Conservation (phyloP, 2,113 vertebrate species). For the Caracal caracal region DNA sequence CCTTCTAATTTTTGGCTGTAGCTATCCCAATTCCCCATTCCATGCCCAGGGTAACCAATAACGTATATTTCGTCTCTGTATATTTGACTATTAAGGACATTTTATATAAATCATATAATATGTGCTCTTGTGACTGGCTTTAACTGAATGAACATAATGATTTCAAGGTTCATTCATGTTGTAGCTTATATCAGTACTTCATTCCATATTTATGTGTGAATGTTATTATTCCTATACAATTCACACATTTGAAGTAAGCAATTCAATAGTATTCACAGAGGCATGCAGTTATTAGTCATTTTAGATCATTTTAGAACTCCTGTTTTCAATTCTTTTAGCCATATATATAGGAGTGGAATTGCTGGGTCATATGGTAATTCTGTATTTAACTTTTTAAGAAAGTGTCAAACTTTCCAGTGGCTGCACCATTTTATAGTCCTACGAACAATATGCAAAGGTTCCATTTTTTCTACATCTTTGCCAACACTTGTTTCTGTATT, state of each 20-base stretch:
- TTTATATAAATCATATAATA: not conserved
- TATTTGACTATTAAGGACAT: not conserved
- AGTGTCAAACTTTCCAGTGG: not conserved
- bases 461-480: not conserved
- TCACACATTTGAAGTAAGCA: not conserved
- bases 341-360: not conserved
- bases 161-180: not conserved
- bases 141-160: not conserved
- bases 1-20: not conserved
- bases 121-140: not conserved
- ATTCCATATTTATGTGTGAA: not conserved
- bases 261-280: not conserved
- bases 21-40: not conserved
- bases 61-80: not conserved
- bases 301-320: not conserved
- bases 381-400: not conserved
- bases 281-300: not conserved
- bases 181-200: not conserved
- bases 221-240: not conserved
- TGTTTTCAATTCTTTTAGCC: not conserved
- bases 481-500: not conserved
- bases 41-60: not conserved
- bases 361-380: not conserved
- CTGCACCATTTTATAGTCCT: not conserved
- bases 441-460: not conserved